A percentile compares a stretch with the other conserved stretches of the same genome.
These are phyloP conservation scores for Monarcha castaneiventris DNA, from an alignment of 2,113 vertebrate genomes.

Conservation along the genomic window DNA sequence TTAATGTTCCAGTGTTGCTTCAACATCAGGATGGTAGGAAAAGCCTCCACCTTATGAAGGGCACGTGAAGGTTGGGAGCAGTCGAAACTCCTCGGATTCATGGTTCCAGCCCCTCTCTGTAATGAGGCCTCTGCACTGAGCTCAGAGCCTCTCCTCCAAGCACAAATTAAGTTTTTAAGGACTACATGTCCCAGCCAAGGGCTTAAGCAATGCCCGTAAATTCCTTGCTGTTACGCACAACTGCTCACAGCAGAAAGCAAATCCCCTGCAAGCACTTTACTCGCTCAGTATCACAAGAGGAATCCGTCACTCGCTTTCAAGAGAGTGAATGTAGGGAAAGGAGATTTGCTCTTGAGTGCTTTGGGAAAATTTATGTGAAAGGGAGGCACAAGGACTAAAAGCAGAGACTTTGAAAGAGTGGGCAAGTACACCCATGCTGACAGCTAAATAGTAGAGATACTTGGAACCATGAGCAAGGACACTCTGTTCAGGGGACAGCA, in stretches of 20 bases:
- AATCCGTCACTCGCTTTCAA: neutral
- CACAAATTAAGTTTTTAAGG: constrained; percentile 2
- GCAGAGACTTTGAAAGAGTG: neutral
- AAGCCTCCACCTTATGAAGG: neutral
- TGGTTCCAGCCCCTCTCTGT: neutral
- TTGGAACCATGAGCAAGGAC: constrained; percentile 3
- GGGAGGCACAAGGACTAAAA: constrained; percentile 5
- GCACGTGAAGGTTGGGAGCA: neutral
- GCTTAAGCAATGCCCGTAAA: neutral
- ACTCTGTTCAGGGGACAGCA: constrained; percentile 3
- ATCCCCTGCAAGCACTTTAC: neutral
- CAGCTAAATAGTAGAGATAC: neutral
- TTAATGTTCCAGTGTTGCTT: neutral
- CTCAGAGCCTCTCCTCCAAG: neutral
- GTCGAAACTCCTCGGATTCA: neutral
- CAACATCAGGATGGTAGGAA: neutral
- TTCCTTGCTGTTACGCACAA: neutral
- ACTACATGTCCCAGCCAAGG: neutral
- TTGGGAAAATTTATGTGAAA: constrained; percentile 37
- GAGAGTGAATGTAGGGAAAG: neutral
- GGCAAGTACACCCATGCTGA: neutral
- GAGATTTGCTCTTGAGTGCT: neutral
- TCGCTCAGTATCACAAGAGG: neutral
- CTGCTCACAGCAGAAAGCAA: neutral
- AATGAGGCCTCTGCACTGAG: neutral